Conservation (phyloP, 2,113 vertebrate genomes). For the Gymnarchus niloticus region DNA sequence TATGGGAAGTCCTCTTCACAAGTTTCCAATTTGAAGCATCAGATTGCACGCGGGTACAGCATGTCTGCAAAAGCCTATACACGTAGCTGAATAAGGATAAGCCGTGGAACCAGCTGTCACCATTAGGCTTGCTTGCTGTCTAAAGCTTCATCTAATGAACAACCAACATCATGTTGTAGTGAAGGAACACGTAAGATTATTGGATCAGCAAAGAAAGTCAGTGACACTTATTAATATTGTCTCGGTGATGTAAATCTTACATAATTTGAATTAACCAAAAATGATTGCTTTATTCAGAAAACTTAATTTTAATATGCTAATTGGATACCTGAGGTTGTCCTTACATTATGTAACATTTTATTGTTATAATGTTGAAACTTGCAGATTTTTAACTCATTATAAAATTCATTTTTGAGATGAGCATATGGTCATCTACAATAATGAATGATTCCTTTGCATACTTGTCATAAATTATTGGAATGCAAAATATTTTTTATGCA, state of each 20-base stretch:
- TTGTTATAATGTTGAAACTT: not conserved
- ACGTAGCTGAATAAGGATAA: not conserved
- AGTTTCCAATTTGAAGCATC: too few species aligned
- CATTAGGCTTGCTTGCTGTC: not conserved
- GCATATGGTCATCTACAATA: not conserved
- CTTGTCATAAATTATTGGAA: not conserved
- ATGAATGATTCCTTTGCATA: not conserved
- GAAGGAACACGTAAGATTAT: not conserved
- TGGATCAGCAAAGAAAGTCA: not conserved
- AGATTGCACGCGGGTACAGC: not conserved
- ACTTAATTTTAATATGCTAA: not conserved
- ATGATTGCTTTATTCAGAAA: not conserved
- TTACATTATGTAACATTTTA: not conserved
- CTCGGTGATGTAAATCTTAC: not conserved
- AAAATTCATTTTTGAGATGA: not conserved
- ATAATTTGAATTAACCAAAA: not conserved
- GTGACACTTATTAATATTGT: not conserved
- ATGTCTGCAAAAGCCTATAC: not conserved
- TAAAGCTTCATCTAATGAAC: not conserved
- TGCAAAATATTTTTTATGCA: conserved; percentile 6
- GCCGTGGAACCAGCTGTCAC: not conserved
- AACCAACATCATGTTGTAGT: not conserved
- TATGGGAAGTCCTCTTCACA: too few species aligned
- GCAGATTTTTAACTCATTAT: not conserved
- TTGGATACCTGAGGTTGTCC: not conserved